Evolutionary conservation across 2,113 vertebrate genomes (phyloP).

Genomic region (Neodon shergylaensis): DNA sequence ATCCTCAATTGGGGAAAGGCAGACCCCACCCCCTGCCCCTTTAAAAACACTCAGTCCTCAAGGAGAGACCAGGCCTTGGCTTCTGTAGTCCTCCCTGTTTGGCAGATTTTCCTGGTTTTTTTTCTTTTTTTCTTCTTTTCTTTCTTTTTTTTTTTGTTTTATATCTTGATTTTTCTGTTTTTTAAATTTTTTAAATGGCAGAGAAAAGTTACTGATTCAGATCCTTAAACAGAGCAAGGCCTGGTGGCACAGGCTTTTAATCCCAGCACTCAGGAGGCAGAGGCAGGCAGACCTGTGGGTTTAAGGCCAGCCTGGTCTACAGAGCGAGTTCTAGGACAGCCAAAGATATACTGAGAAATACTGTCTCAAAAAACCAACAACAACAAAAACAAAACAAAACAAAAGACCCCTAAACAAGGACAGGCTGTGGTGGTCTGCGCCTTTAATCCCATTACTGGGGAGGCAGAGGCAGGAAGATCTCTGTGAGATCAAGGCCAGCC

Average conservation of each 20-base stretch:
- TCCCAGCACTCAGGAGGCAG: no score
- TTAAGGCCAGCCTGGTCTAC: no score
- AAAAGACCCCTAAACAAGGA: no score
- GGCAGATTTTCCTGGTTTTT: not conserved
- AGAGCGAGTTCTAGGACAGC: no score
- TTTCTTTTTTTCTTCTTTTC: not conserved
- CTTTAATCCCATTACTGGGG: no score
- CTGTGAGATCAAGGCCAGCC: no score
- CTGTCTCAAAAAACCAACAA: no score
- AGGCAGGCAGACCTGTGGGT: no score
- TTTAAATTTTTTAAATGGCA: not conserved
- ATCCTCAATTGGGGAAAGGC: not conserved
- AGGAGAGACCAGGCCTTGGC: not conserved
- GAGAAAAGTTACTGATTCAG: not conserved
- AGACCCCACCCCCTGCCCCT: not conserved
- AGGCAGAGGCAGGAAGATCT: no score
- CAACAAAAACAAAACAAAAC: no score
- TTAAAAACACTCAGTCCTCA: not conserved
- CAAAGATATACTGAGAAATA: no score
- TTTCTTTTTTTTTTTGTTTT: not conserved
- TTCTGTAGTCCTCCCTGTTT: not conserved
- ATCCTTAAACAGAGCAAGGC: not conserved
- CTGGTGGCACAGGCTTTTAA: no score
- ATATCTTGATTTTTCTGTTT: not conserved
- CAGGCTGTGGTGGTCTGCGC: rapidly evolving